Evolutionary conservation across 2,113 vertebrate genomes (phyloP), one percentile per base, ranked within the genome.

Genomic region (Chaetura pelagica): DNA sequence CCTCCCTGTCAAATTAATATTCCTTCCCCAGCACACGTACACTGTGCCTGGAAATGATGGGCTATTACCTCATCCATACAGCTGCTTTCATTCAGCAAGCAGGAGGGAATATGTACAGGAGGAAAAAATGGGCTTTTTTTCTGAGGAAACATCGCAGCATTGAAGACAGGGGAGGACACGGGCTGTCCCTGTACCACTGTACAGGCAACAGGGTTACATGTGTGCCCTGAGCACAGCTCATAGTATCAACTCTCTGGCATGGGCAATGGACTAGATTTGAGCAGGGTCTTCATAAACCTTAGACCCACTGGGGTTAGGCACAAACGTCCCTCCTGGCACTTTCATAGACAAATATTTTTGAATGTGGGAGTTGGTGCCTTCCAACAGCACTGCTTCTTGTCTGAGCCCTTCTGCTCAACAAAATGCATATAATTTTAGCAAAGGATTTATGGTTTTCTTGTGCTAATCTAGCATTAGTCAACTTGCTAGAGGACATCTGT

Each of bases 151-250:
- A 14, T 2, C 59, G 10, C 3, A 6, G 62, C 54, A 3, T 9
- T 48, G 51, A 35, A 66, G 59, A 32, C 0, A 2, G 18, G 21
- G n/a, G 48, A 38, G 63, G 61, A 7, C 1, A 22, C 0, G 4
- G 15, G 38, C 26, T 14, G 38, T 11, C n/a, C 8, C 40, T 35
- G 15, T 2, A 10, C 29, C 30, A 12, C 1, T 7, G 10, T 34
- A 24, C 62, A 73, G 78, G 18, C 32, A 34, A 0, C 0, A 72
- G 55, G 42, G 61, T n/a, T 61, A 38, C 8, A 1, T 1, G 7
- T 7, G 40, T 10, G 35, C 80, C 6, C 7, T 23, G 21, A 29
- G 67, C 62, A 22, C 58, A 74, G 64, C 48, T 46, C 9, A 1
- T 19, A 2, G 51, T 11, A 3, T 9, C 61, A 34, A 7, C 34